These are phyloP conservation scores for Machimus rusticus DNA, from an alignment of 2,888 invertebrate species.

Conservation along the genomic window DNA sequence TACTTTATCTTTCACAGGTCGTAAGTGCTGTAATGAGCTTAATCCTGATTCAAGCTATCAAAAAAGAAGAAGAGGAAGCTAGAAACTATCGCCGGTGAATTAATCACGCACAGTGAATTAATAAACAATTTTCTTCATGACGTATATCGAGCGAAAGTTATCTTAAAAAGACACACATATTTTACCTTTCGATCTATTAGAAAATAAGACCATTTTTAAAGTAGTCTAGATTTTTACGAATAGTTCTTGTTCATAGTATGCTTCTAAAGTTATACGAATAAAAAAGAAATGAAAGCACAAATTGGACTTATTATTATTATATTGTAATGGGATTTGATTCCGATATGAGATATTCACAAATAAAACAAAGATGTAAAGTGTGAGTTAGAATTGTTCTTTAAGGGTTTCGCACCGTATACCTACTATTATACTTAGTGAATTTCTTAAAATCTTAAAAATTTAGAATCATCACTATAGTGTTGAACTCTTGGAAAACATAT, in stretches of 20 bases:
- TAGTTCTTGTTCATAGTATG: background rate
- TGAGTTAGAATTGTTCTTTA: no score
- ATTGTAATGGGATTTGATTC: no score
- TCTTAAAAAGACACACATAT: background rate
- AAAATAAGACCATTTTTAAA: background rate
- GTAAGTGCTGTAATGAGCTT: conserved; percentile 75
- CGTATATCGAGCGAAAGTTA: background rate
- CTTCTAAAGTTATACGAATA: background rate
- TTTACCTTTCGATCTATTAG: background rate
- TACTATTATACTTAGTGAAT: no score
- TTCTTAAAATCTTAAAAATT: no score
- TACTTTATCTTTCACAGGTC: conserved; percentile 63
- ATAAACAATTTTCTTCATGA: background rate
- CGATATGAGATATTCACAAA: no score
- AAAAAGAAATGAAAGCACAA: background rate
- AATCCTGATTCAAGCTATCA: conserved; percentile 76
- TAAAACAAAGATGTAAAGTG: no score
- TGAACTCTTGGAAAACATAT: no score
- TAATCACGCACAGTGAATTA: background rate
- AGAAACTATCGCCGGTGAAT: conserved; percentile 65
- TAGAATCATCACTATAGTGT: no score
- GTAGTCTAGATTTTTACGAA: background rate
- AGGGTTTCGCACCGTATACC: no score
- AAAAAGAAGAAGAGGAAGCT: conserved; percentile 74
- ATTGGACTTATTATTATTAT: background rate